Percentiles rank a stretch among this genome's conserved stretches.
These are phyloP conservation scores for Callospermophilus lateralis DNA, from an alignment of 2,113 vertebrate genomes.

Conservation along the genomic window DNA sequence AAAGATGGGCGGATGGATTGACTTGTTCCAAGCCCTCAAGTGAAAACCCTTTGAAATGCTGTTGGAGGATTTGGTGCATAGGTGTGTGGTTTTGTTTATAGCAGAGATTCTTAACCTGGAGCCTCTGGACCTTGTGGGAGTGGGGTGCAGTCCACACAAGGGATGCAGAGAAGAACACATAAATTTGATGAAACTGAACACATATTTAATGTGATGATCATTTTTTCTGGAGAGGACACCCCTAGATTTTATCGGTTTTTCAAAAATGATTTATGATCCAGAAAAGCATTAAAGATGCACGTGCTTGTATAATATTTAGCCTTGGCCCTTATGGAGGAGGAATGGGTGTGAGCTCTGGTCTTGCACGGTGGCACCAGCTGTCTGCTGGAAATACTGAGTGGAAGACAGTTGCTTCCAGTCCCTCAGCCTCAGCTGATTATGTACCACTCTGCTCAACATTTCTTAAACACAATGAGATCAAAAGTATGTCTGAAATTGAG, in stretches of 20 bases:
- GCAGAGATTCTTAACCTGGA: not conserved
- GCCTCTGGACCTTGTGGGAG: accelerated
- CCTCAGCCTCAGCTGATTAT: not conserved
- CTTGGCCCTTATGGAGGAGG: not conserved
- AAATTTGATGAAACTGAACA: not conserved
- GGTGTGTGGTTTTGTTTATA: not conserved
- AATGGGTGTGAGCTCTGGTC: not conserved
- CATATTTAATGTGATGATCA: not conserved
- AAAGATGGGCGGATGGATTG: not conserved
- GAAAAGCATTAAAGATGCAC: not conserved
- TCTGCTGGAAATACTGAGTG: not conserved
- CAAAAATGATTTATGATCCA: not conserved
- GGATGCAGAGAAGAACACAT: not conserved
- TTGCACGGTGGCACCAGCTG: not conserved
- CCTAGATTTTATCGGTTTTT: constrained; percentile 23
- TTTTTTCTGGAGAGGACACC: not conserved
- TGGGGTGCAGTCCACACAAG: not conserved
- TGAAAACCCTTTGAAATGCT: constrained; percentile 17
- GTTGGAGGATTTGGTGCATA: not conserved
- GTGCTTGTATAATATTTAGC: not conserved
- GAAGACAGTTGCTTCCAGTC: not conserved
- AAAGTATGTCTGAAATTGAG: not conserved
- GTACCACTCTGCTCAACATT: not conserved
- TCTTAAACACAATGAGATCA: not conserved
- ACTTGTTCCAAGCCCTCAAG: not conserved